Conservation (phyloP, 2,888 invertebrate species). For the Mantis religiosa region DNA sequence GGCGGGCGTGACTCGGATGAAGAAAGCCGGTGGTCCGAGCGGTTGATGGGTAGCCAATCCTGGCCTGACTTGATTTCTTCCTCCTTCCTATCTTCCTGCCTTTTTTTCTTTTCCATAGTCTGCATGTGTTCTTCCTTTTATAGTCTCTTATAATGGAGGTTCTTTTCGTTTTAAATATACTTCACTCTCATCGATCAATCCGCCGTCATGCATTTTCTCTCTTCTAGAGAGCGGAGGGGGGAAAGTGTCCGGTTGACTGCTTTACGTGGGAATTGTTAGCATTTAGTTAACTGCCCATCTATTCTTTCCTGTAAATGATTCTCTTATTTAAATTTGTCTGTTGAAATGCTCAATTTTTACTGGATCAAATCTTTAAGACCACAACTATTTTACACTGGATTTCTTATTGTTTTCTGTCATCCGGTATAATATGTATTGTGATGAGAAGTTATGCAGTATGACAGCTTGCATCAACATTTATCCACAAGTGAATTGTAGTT, state of each 20-base stretch:
- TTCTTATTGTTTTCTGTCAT: too few species aligned
- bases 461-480: too few species aligned
- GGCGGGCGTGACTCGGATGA: neutral
- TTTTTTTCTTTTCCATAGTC: neutral
- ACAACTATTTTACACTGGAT: too few species aligned
- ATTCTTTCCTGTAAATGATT: too few species aligned
- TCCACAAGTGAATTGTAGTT: too few species aligned
- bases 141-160: neutral
- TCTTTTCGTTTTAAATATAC: neutral
- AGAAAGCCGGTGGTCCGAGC: neutral
- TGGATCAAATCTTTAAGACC: too few species aligned
- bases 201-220: neutral
- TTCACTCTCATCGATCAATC: neutral
- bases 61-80: neutral
- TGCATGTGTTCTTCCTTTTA: neutral
- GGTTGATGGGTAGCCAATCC: neutral
- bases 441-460: too few species aligned
- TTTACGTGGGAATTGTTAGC: neutral
- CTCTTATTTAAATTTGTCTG: too few species aligned
- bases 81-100: neutral
- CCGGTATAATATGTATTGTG: too few species aligned
- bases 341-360: too few species aligned
- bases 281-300: too few species aligned
- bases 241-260: neutral
- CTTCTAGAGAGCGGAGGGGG: neutral